Base-by-base conservation (phyloP, 1,140 invertebrate genomes). In the Coptotermes formosanus region DNA sequence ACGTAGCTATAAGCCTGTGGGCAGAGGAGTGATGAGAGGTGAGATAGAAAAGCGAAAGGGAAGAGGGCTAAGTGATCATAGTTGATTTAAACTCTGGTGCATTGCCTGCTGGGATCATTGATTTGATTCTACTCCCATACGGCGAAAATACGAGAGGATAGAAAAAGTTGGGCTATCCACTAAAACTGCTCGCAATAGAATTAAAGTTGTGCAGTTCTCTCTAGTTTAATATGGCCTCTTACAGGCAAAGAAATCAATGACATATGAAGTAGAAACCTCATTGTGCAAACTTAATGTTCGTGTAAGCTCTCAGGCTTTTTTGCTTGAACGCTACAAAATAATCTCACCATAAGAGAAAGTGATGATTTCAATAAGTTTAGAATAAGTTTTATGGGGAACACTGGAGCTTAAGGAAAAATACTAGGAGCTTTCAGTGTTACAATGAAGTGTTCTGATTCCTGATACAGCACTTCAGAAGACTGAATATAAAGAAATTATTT, bases 41-140 rank as follows among this genome's bases (percentile, higher is more conserved):
- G n/a, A 75, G 64, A 75, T 75, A 75, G 64, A 75, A 75, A 75
- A 75, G 30, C 64, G 64, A 75, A 75, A 75, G 64, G 9, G 64
- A 75, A 75, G 25, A 30, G 25, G 16, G 64, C 64, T 75, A 75
- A 75, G 64, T 75, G 64, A 75, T 75, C 64, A 75, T 25, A 75
- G 64, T 75, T 75, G 64, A 75, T 75, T 75, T n/a, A 75, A 75
- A 25, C 64, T 75, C 64, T 25, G n/a, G 19, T 75, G 19, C 52
- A 55, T 55, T 55, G 52, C 19, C 52, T 55, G 52, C 52, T 55
- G 25, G n/a, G n/a, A 75, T 25, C 64, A 75, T 75, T 75, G 64
- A 75, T 75, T 75, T 25, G 64, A 75, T 75, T 75, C 25, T 30
- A 75, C 52, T 21, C 52, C 19, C 14, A 19, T 55, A 16, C 8